Base-by-base conservation (phyloP, 1,140 invertebrate species). In the Cotesia vestalis region DNA sequence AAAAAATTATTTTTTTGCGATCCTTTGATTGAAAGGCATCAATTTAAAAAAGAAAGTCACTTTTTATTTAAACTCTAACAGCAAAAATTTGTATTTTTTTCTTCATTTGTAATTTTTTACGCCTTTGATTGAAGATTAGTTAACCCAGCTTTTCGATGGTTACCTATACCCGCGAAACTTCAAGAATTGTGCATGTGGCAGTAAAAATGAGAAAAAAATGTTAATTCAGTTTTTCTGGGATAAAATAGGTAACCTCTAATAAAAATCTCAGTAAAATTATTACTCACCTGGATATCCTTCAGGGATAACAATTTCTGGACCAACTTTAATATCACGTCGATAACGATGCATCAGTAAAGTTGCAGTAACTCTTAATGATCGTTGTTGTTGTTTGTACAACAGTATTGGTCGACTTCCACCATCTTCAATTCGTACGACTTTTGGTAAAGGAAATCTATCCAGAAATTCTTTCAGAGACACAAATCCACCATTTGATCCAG, bases 211-310 rank as follows among this genome's bases (percentile, higher is more conserved):
- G 3, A 3, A 27, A 27, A 27, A 27, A 27, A 27, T 27, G 27
- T 27, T 27, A 27, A 3, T 27, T 0, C 27, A 27, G 27, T 27
- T 27, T 46, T 46, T 9, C 11, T 46, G 40, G 27, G 9, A 35
- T 61, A 20, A 12, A 27, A 20, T 8, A 9, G 1, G 9, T 9
- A 8, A 35, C 20, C 27, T 17, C 6, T n/a, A 4, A 14, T 12
- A 35, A 1, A 9, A 4, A 8, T 20, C 20, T 61, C 11, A 35
- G 17, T 34, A 9, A 61, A 20, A 20, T 34, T 17, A 36, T 12
- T 17, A 83, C 83, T 84, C 63, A 84, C 84, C 84, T 62, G 83
- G 83, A 70, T 84, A 85, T 62, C 84, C 83, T 77, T 85, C 84
- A 9, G 84, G 84, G 66, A 85, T 85, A 74, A 85, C 84, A 57